Evolutionary conservation across 2,797 vertebrate genomes (phyloP).

Genomic region (Danio aesculapii): DNA sequence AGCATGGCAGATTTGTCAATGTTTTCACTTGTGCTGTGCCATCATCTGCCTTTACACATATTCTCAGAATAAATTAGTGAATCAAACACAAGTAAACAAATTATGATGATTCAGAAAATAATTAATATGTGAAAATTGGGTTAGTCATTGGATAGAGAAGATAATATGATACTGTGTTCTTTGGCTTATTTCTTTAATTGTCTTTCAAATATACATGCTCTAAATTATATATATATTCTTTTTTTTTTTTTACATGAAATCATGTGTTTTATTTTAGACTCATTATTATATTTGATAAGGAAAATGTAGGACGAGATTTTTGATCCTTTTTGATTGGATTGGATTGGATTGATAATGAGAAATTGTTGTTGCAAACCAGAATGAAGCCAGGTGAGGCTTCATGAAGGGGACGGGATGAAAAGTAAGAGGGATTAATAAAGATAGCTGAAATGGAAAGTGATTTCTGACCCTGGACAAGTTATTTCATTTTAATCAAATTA

Average conservation of each 20-base stretch:
- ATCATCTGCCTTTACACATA: slow-evolving; percentile 12
- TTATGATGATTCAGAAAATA: slow-evolving; percentile 1
- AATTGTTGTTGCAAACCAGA: slow-evolving; percentile 2
- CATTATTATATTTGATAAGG: background rate
- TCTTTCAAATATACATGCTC: background rate
- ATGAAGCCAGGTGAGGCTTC: background rate
- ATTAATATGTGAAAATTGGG: background rate
- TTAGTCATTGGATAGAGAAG: background rate
- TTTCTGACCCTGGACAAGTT: background rate
- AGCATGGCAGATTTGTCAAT: slow-evolving; percentile 22
- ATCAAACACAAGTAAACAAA: slow-evolving; percentile 30
- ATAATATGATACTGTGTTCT: too few species aligned
- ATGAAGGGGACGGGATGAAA: background rate
- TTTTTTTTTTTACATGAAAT: background rate
- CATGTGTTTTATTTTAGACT: background rate
- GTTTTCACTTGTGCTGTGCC: slow-evolving; percentile 1
- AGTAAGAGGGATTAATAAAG: slow-evolving; percentile 17
- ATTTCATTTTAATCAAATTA: slow-evolving; percentile 12
- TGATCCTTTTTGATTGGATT: slow-evolving; percentile 3
- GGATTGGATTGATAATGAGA: background rate
- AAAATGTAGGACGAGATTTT: background rate
- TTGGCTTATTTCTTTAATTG: background rate
- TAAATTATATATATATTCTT: background rate
- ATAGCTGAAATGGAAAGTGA: background rate
- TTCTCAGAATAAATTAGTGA: slow-evolving; percentile 2